Base-by-base conservation (phyloP, 2,113 vertebrate species). In the Malurus alboscapulatus region DNA sequence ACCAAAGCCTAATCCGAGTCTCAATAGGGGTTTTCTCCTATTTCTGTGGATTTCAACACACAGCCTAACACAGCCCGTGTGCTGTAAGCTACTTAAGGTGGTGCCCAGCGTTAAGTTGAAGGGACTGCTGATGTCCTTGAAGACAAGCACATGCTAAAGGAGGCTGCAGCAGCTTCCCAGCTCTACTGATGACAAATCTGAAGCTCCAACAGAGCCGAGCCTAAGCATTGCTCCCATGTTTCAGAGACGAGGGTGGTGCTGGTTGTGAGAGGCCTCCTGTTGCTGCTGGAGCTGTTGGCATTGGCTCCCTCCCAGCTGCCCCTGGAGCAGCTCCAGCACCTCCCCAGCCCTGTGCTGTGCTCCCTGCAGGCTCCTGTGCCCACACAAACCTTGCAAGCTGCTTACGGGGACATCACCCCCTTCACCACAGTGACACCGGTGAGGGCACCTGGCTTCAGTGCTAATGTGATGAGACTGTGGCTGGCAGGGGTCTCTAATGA, bases 221-320 rank as follows among this genome's bases (percentile, higher is more conserved):
- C 54, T 61, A 50, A 21, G 66, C 30, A 12, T 15, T 6, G 1
- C 36, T 27, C 27, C 0, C 0, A 1, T 55, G 27, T 30, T 15
- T 75, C 77, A 72, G 50, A 34, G 74, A 66, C 0, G 0, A 83
- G 61, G 20, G 15, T 62, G 67, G n/a, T 83, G 72, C 32, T 51
- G 68, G 11, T 38, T 79, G 15, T 36, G 45, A 75, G 79, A 75
- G 10, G 65, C 59, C 36, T 86, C 67, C 65, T 63, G 59, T 10
- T 68, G 67, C 80, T 81, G 57, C 73, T 72, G 7, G 25, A 71
- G 45, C 77, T 48, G 36, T 25, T 72, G 61, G 44, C 6, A 4
- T 9, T 87, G 74, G 38, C 72, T 65, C 14, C 27, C 19, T 55
- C 44, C 18, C 76, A 21, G 45, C 47, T 71, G 57, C 24, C 40